These are phyloP conservation scores for Parascotia fuliginaria DNA, from an alignment of 2,888 invertebrate genomes.

Conservation along the genomic window DNA sequence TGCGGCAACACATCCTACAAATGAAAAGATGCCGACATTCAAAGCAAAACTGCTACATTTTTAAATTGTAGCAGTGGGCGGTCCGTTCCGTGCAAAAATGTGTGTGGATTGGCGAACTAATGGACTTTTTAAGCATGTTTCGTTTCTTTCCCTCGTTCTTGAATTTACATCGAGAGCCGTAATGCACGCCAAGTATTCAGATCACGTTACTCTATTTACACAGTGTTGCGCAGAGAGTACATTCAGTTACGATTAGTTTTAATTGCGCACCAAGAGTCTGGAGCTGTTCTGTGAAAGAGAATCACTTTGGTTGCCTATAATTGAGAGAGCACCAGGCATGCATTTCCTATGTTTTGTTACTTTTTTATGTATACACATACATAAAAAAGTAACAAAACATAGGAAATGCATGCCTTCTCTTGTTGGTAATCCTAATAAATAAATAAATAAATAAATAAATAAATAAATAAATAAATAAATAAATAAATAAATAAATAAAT, in stretches of 20 bases:
- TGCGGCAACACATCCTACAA: constrained; percentile 72
- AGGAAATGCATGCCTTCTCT: too few relatives aligned
- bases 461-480: too few relatives aligned
- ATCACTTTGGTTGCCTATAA: too few relatives aligned
- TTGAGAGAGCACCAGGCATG: too few relatives aligned
- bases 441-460: too few relatives aligned
- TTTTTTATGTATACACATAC: too few relatives aligned
- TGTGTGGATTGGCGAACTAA: constrained; percentile 52
- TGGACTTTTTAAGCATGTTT: constrained; percentile 62
- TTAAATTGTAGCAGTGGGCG: constrained; percentile 64
- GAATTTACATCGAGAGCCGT: constrained; percentile 34
- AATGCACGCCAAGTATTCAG: constrained; percentile 48
- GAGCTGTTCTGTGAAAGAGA: constrained; percentile 47
- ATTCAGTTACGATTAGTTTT: constrained; percentile 62
- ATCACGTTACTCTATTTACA: constrained; percentile 54
- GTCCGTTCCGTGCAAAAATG: constrained; percentile 53
- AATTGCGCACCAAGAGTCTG: constrained; percentile 57
- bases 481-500: too few relatives aligned
- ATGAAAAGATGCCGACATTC: constrained; percentile 76
- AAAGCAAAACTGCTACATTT: constrained; percentile 73
- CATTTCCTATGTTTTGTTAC: too few relatives aligned
- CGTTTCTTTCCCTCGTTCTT: constrained; percentile 42
- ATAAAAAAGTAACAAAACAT: too few relatives aligned
- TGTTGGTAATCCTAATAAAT: too few relatives aligned
- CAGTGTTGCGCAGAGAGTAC: constrained; percentile 40